Base-by-base conservation (phyloP, 2,797 vertebrate genomes). In the Borostomias antarcticus region DNA sequence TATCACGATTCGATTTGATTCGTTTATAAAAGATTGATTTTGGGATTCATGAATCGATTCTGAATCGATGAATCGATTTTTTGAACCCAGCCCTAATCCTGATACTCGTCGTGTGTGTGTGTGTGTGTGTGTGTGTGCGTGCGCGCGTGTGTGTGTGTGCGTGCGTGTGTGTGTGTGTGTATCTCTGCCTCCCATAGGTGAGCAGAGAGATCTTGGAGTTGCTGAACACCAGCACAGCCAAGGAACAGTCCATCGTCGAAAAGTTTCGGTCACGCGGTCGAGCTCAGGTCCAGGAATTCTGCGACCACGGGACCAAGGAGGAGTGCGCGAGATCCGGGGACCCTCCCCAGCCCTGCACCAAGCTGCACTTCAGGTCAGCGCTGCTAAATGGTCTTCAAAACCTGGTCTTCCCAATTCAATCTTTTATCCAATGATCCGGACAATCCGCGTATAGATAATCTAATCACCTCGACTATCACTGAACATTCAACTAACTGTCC, bases 211-310 rank as follows among this genome's bases (percentile, higher is more conserved):
- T 98, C 64, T 85, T 98, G 75, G 96, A 98, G 84, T 91, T 98
- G 26, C 87, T 98, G 2, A 96, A 96, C 77, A 93, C 96, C 45
- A 98, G 94, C 77, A 96, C 96, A 1, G 96, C 96, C 11, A 97
- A 97, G 80, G 96, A 98, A 65, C 96, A 98, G 63, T 98, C 96
- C 51, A 98, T 98, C 19, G 95, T 98, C 76, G 95, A 97, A 79
- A 98, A 98, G 82, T 97, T 98, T 69, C 89, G 96, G 1, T 98
- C 96, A 0, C 93, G 95, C 0, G 96, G 96, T 13, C 90, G 96
- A 9, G 96, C 96, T 43, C 96, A 98, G 77, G 96, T 98, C 0
- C 96, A 97, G 68, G 96, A 98, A 72, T 98, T 98, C 86, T 98
- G 96, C 33, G 96, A 98, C 76, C 93, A 96, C 25, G 96, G 96